Evolutionary conservation across 1,140 invertebrate species (phyloP).

Genomic region (Apis cerana): DNA sequence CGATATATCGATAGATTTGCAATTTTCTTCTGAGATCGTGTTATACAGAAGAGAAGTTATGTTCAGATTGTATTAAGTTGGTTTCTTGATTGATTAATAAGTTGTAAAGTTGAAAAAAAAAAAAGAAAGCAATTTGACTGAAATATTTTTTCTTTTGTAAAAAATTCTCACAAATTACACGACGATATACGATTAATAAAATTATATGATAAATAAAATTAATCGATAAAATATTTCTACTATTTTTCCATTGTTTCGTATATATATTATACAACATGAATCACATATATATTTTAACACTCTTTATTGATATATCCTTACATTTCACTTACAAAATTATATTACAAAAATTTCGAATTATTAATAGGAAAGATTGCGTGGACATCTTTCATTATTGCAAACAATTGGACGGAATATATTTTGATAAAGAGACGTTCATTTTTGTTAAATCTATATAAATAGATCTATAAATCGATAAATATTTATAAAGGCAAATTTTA

Average conservation of each 20-base stretch:
- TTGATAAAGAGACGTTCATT: slow-evolving; percentile 40
- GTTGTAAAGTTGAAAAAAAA: too few relatives aligned
- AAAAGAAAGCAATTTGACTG: too few relatives aligned
- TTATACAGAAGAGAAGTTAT: not conserved
- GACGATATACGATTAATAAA: too few relatives aligned
- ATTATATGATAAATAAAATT: too few relatives aligned
- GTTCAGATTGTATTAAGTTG: not conserved
- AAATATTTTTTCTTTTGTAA: too few relatives aligned
- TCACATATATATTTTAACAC: not conserved
- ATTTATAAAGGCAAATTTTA: slow-evolving; percentile 15
- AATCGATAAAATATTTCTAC: too few relatives aligned
- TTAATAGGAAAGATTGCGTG: not conserved
- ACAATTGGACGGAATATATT: slow-evolving; percentile 41
- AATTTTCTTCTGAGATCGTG: not conserved
- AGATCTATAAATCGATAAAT: not conserved
- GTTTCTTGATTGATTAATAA: too few relatives aligned
- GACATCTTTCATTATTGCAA: not conserved
- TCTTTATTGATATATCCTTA: not conserved
- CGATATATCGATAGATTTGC: slow-evolving; percentile 1
- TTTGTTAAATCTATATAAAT: not conserved
- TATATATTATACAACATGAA: not conserved
- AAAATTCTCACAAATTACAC: too few relatives aligned
- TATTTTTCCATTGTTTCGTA: not conserved
- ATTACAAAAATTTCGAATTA: not conserved
- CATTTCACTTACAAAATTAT: not conserved